A percentile compares a stretch with the other conserved stretches of the same genome.
These are phyloP conservation scores for Gadopsis marmoratus DNA, from an alignment of 2,797 vertebrate species.

Conservation along the genomic window DNA sequence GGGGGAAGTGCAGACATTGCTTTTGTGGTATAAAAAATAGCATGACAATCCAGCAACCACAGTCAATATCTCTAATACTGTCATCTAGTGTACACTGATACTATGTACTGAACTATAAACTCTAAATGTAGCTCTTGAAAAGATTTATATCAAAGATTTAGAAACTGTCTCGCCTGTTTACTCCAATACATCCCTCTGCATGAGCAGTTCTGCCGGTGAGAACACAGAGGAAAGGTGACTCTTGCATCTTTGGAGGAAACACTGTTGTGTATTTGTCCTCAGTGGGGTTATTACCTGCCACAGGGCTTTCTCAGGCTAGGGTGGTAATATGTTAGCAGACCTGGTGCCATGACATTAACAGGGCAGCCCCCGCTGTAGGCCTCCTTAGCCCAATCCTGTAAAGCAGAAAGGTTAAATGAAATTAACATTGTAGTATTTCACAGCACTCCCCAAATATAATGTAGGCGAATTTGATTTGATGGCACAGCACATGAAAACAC, in stretches of 20 bases:
- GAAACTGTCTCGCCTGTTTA: background rate
- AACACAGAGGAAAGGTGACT: conserved; percentile 12
- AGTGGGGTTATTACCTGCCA: conserved; percentile 79
- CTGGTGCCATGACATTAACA: conserved; percentile 85
- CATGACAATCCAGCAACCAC: conserved; percentile 22
- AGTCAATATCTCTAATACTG: conserved; percentile 9
- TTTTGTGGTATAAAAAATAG: conserved; percentile 50
- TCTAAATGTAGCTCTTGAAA: conserved; percentile 9
- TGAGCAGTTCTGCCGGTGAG: conserved; percentile 6
- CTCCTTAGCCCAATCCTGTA: conserved; percentile 84
- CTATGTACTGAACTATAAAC: conserved; percentile 28
- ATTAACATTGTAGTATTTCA: conserved; percentile 4
- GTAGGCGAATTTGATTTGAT: background rate
- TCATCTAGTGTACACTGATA: conserved; percentile 13
- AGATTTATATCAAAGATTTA: conserved; percentile 18
- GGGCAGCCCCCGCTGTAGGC: conserved; percentile 85
- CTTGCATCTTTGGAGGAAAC: too few relatives aligned
- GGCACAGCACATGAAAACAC: background rate
- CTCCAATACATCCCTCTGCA: background rate
- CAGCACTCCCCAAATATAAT: background rate
- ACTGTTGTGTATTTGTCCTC: conserved; percentile 50
- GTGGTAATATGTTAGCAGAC: conserved; percentile 84
- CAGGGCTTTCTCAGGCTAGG: conserved; percentile 82
- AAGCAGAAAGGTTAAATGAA: conserved; percentile 28
- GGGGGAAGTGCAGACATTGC: conserved; percentile 20